Conservation (phyloP, 2,888 invertebrate species). For the Malacosoma neustria region DNA sequence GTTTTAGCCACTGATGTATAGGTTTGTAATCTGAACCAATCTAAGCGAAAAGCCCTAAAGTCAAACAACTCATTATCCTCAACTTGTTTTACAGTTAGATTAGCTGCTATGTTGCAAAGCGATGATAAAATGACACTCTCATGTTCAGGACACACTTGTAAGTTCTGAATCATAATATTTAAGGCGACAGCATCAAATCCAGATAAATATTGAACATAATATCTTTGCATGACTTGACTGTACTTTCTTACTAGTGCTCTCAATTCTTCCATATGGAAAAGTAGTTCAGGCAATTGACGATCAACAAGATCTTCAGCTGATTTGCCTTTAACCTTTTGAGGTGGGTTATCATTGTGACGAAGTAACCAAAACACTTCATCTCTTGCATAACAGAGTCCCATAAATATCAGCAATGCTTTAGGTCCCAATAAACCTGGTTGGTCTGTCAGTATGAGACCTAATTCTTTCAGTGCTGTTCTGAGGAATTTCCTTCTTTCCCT, state of each 20-base stretch:
- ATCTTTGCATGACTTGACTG: constrained; percentile 96
- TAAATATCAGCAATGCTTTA: constrained; percentile 96
- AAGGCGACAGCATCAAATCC: constrained; percentile 96
- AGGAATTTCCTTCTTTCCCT: constrained; percentile 97
- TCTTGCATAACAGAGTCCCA: constrained; percentile 95
- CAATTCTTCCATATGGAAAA: constrained; percentile 99
- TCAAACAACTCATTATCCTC: constrained; percentile 97
- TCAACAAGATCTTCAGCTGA: constrained; percentile 95
- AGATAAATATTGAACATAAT: constrained; percentile 97
- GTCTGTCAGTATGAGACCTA: constrained; percentile 96
- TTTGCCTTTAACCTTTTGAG: constrained; percentile 90
- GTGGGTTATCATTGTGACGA: constrained; percentile 97
- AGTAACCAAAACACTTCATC: constrained; percentile 98
- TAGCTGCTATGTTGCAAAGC: constrained; percentile 90
- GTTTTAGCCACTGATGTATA: constrained; percentile 92
- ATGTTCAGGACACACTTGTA: constrained; percentile 92
- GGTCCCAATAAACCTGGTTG: constrained; percentile 98
- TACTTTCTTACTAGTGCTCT: constrained; percentile 96
- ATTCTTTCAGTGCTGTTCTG: constrained; percentile 94
- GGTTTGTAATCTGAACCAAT: constrained; percentile 98
- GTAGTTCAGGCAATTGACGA: constrained; percentile 94
- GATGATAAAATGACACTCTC: constrained; percentile 96
- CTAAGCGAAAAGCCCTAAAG: constrained; percentile 94
- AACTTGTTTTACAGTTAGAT: constrained; percentile 93
- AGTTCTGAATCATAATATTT: constrained; percentile 88